Percentiles rank a stretch among this genome's conserved stretches.
Conservation (phyloP, 1,140 invertebrate species). For the Hycleus cichorii region DNA sequence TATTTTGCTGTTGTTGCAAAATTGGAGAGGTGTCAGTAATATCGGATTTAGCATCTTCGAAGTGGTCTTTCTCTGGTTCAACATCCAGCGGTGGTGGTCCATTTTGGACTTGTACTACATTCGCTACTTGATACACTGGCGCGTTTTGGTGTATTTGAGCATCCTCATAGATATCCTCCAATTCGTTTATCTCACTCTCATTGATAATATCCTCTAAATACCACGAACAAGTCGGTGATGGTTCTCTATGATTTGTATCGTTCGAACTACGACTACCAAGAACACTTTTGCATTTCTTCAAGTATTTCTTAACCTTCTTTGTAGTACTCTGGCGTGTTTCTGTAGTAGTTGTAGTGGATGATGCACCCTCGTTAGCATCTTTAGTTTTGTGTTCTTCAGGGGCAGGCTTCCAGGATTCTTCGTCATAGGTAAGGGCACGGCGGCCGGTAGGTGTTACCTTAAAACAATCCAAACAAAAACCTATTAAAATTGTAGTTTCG, state of each 20-base stretch:
- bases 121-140: conserved; percentile 24
- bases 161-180: conserved; percentile 31
- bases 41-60: background rate
- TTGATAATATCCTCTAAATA: conserved; percentile 25
- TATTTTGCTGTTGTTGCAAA: conserved; percentile 28
- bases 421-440: conserved; percentile 34
- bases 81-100: too few relatives aligned
- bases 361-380: conserved; percentile 9
- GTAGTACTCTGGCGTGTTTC: conserved; percentile 42
- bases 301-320: conserved; percentile 45
- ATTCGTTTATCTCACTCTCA: conserved; percentile 30
- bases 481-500: too few relatives aligned
- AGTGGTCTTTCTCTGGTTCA: background rate
- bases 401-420: conserved; percentile 36
- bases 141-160: conserved; percentile 5
- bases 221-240: conserved; percentile 22
- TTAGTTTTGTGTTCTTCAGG: conserved; percentile 21
- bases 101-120: conserved; percentile 28
- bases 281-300: conserved; percentile 46
- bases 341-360: conserved; percentile 13
- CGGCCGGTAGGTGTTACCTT: conserved; percentile 39
- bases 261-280: conserved; percentile 32
- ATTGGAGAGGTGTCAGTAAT: conserved; percentile 19
- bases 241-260: conserved; percentile 17
- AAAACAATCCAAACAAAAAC: conserved; percentile 11